phyloP scores from a whole-genome alignment of 2,113 vertebrate genomes.

The Speoplatyrhinus poulsoni region DNA sequence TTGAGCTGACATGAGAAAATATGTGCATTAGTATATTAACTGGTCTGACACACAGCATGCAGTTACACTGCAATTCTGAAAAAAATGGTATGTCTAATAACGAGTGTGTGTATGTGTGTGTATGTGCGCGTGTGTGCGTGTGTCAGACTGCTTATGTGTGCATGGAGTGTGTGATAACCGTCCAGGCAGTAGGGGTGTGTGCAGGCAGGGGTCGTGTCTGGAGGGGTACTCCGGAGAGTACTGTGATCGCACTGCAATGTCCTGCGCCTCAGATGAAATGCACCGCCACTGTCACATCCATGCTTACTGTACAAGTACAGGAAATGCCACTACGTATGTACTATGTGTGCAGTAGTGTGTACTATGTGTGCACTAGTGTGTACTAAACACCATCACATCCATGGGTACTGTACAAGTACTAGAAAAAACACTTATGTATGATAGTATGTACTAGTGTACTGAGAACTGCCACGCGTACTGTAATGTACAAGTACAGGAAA shows the following conservation, averaged over 20 bases:
- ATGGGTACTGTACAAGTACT: constrained; percentile 84
- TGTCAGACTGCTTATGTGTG: constrained; percentile 86
- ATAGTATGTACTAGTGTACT: too few species aligned
- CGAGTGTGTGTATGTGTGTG: not conserved
- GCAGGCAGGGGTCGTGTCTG: constrained; percentile 83
- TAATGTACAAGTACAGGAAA: constrained; percentile 59
- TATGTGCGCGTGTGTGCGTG: not conserved
- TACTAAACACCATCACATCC: constrained; percentile 78
- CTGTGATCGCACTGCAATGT: constrained; percentile 79
- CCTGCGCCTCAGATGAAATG: constrained; percentile 73
- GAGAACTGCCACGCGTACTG: too few species aligned
- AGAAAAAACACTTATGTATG: constrained; percentile 19
- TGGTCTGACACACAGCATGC: too few species aligned
- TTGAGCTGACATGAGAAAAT: not conserved
- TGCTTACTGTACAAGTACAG: constrained; percentile 75
- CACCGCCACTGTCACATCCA: constrained; percentile 83
- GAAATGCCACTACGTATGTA: not conserved
- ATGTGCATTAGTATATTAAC: not conserved
- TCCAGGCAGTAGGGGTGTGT: constrained; percentile 83
- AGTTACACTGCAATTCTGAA: too few species aligned
- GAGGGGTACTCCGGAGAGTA: constrained; percentile 82
- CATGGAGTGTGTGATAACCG: constrained; percentile 96
- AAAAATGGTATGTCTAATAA: too few species aligned
- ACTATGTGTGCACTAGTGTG: not conserved
- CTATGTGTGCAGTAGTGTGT: not conserved